phyloP scores from a whole-genome alignment of 2,113 vertebrate genomes.

The Ariopsis seemanni region DNA sequence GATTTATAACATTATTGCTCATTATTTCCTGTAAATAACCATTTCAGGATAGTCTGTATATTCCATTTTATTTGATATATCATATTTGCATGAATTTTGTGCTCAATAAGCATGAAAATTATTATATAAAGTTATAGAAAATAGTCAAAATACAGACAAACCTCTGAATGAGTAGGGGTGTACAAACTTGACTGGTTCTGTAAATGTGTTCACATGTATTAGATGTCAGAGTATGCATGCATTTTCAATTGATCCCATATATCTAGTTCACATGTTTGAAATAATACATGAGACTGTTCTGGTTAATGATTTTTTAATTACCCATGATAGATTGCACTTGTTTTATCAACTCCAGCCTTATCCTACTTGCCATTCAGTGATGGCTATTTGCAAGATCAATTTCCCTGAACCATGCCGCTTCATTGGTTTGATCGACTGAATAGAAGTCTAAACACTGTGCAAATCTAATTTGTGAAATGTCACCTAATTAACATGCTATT shows the following conservation, averaged over 20 bases:
- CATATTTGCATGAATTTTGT: too few relatives aligned
- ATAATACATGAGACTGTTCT: not conserved
- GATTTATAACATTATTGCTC: too few relatives aligned
- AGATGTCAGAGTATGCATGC: not conserved
- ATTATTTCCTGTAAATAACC: too few relatives aligned
- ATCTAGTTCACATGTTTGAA: not conserved
- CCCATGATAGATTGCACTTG: not conserved
- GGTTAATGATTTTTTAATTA: not conserved
- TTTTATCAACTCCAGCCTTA: not conserved
- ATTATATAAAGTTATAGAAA: too few relatives aligned
- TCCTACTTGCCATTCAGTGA: not conserved
- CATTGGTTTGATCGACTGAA: constrained; percentile 13
- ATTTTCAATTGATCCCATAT: not conserved
- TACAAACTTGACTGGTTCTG: too few relatives aligned
- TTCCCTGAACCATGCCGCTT: constrained; percentile 11
- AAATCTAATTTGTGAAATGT: constrained; percentile 26
- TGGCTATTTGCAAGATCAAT: constrained; percentile 17
- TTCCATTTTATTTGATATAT: too few relatives aligned
- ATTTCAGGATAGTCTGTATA: too few relatives aligned
- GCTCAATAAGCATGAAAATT: too few relatives aligned
- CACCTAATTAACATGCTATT: constrained; percentile 32
- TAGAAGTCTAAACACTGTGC: constrained; percentile 11
- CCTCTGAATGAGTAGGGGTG: too few relatives aligned
- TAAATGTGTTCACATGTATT: not conserved
- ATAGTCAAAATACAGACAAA: too few relatives aligned